Evolutionary conservation across 2,113 vertebrate genomes (phyloP), one percentile per base, ranked within the genome.

Genomic region (Thermophis baileyi): DNA sequence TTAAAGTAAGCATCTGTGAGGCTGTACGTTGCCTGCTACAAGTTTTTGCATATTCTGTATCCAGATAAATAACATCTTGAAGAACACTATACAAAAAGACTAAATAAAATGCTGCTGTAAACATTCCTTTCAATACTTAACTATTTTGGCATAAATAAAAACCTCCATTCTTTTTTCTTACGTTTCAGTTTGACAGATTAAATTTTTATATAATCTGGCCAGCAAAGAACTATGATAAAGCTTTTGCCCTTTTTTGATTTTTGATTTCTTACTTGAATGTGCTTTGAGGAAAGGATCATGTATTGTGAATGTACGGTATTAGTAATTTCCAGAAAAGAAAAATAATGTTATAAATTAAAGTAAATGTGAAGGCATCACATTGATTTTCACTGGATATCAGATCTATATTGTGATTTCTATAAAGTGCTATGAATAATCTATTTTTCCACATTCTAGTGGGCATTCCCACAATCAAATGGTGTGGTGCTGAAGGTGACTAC

Each of bases 381-480:
- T 20, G 46, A 20, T 90, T 93, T 9, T 81, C 50, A 63, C 46
- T 16, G 47, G 14, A 0, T 90, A 25, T 86, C n/a, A 51, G 1
- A 88, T 63, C 50, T 88, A 22, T 47, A 49, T 8, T 89, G 22
- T 7, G 30, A 47, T 35, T 88, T 74, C 69, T 50, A 85, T 53
- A 91, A 89, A 50, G 12, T 5, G 50, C 25, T 89, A 57, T 63
- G 47, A 94, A 46, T 91, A 90, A 94, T 92, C 35, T 2, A 0
- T 93, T 94, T 92, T 89, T 0, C 51, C 10, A 96, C 96, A 49
- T 96, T 96, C 53, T 95, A 99, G 99, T 99, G 96, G 99, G 99
- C 90, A 99, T 99, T 96, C 98, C 99, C 47, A 98, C 98, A 88
- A 99, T 99, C 95, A 98, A 99, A 94, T 99, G 99, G 99, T 99